Percentiles rank a stretch among this genome's conserved stretches.
phyloP scores from a whole-genome alignment of 2,888 invertebrate species.

The Dromius quadrimaculatus region DNA sequence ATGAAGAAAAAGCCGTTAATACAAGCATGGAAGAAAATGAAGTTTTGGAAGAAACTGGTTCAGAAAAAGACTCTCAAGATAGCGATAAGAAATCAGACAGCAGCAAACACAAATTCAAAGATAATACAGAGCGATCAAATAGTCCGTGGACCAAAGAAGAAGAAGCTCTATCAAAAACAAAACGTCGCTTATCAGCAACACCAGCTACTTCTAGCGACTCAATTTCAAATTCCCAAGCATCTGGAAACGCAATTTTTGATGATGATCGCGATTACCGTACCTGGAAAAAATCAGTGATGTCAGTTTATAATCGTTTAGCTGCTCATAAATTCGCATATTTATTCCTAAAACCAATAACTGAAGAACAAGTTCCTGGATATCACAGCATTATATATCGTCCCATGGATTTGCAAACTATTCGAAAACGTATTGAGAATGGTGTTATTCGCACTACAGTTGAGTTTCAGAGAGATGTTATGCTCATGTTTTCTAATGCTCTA shows the following conservation, averaged over 20 bases:
- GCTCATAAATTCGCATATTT: conserved; percentile 89
- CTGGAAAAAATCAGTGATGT: conserved; percentile 92
- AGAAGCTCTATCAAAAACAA: conserved; percentile 59
- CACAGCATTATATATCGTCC: conserved; percentile 83
- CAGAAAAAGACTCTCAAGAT: conserved; percentile 58
- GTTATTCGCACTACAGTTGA: conserved; percentile 83
- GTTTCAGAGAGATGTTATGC: conserved; percentile 88
- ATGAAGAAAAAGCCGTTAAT: conserved; percentile 65
- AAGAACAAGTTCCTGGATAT: conserved; percentile 90
- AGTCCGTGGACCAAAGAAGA: conserved; percentile 72
- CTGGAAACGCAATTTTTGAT: conserved; percentile 70
- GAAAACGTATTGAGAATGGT: conserved; percentile 89
- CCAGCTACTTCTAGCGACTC: conserved; percentile 73
- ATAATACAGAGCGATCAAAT: conserved; percentile 68
- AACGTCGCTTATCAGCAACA: conserved; percentile 65
- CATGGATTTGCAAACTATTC: conserved; percentile 88
- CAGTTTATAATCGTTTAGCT: conserved; percentile 81
- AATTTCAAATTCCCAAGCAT: conserved; percentile 73
- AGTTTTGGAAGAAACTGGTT: conserved; percentile 55
- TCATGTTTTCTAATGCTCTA: conserved; percentile 94
- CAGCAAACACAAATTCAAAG: conserved; percentile 64
- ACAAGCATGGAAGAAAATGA: conserved; percentile 61
- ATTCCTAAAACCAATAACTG: conserved; percentile 87
- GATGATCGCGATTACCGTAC: conserved; percentile 83
- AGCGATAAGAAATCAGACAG: conserved; percentile 57